These are phyloP conservation scores for Cercopithecus diana DNA, from an alignment of 2,797 vertebrate species.

Conservation along the genomic window DNA sequence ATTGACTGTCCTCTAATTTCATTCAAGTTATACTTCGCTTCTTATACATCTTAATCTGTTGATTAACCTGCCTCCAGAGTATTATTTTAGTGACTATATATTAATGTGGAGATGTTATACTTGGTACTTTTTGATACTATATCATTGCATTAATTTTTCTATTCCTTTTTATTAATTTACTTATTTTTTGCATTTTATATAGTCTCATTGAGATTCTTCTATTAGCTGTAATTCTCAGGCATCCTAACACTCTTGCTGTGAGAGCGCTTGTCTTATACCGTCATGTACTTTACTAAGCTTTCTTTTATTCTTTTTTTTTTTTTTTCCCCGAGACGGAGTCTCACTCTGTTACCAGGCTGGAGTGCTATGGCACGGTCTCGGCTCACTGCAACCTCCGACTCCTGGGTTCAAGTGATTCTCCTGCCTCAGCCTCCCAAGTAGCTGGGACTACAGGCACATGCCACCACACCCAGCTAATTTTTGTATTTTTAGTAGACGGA, in stretches of 20 bases:
- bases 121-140: neutral
- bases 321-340: no score
- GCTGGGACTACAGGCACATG: no score
- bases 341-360: no score
- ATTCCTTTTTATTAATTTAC: neutral
- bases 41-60: neutral
- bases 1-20: neutral
- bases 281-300: neutral
- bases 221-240: neutral
- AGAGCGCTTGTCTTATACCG: conserved; percentile 53
- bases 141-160: neutral
- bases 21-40: neutral
- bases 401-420: no score
- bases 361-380: no score
- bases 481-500: no score
- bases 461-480: no score
- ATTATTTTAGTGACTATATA: neutral
- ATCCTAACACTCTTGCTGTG: neutral
- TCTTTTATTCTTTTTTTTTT: neutral
- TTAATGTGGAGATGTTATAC: neutral
- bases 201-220: neutral
- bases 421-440: no score
- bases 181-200: neutral
- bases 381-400: no score
- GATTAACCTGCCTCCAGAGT: neutral